Percentiles rank a stretch among this genome's conserved stretches.
phyloP scores from a whole-genome alignment of 2,113 vertebrate genomes.

The Ceyx margarethae region DNA sequence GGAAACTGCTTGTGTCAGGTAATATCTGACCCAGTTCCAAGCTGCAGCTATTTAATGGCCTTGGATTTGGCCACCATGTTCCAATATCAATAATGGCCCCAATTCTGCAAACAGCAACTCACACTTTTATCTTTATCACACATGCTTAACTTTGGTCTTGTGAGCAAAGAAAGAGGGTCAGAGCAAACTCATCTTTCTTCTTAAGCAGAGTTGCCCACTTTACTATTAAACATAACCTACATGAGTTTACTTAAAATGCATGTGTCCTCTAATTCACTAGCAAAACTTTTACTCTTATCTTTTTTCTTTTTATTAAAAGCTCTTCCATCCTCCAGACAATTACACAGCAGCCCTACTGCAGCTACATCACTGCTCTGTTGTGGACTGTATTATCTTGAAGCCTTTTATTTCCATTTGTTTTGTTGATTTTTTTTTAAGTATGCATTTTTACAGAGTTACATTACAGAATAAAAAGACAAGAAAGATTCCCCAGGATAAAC shows the following conservation, averaged over 20 bases:
- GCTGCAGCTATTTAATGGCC: neutral
- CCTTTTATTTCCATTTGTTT: too few species aligned
- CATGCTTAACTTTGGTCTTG: neutral
- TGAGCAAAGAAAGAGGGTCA: constrained; percentile 45
- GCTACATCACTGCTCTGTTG: neutral
- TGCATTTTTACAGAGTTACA: neutral
- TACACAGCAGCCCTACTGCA: neutral
- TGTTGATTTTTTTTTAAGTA: neutral
- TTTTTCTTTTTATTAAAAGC: neutral
- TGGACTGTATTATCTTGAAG: neutral
- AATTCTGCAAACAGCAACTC: neutral
- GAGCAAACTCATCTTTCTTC: neutral
- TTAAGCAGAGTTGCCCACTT: neutral
- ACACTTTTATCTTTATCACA: neutral
- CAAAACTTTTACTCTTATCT: neutral
- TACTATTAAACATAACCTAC: neutral
- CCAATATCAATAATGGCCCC: neutral
- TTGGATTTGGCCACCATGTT: neutral
- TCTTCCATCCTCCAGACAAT: neutral
- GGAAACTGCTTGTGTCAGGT: neutral
- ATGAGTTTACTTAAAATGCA: neutral
- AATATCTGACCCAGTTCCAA: neutral
- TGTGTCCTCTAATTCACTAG: neutral
- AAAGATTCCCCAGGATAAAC: neutral
- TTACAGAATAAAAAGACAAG: neutral